Evolutionary conservation across 2,797 vertebrate genomes (phyloP), one percentile per base, ranked within the genome.

Genomic region (Kryptolebias ocellatus): DNA sequence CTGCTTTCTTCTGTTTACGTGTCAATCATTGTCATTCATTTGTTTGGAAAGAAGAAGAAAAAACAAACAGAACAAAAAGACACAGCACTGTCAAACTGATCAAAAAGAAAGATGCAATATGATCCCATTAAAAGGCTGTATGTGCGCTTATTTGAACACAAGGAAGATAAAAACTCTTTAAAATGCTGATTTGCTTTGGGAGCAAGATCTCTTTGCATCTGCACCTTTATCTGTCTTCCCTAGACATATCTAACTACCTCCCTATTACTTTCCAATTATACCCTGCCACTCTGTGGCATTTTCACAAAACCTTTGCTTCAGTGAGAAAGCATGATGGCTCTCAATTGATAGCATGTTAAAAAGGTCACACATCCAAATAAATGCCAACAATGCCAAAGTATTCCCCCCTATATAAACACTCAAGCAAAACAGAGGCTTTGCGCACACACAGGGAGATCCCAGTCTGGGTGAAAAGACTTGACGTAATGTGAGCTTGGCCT

Each of bases 341-440:
- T 83, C 85, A 87, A 92, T 92, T 93, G 92, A 88, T 89, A 86
- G 89, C 89, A 92, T 90, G 92, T 90, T 92, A 92, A 93, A 94
- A 95, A 95, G 94, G 94, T 95, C 94, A 95, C 86, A 87, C 89
- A 89, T 92, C 83, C 87, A 90, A 92, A 95, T 92, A 95, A 95
- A 95, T 94, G 93, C 91, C 93, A 95, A 84, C 92, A 85, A 85
- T 91, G 93, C 90, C 94, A 94, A 90, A 85, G 78, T 87, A 82
- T 91, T 79, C 72, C 76, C 60, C 62, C 78, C 63, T 88, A 85
- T 80, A 89, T 85, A 87, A 89, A 87, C 81, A 83, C 84, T 84
- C 71, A 55, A 84, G 80, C 77, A 81, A 88, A 86, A 83, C 72
- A 87, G 75, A 79, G 72, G 73, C 76, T 78, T 46, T 69, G 72